phyloP scores from a whole-genome alignment of 1,140 invertebrate genomes.

The Pararge aegeria region DNA sequence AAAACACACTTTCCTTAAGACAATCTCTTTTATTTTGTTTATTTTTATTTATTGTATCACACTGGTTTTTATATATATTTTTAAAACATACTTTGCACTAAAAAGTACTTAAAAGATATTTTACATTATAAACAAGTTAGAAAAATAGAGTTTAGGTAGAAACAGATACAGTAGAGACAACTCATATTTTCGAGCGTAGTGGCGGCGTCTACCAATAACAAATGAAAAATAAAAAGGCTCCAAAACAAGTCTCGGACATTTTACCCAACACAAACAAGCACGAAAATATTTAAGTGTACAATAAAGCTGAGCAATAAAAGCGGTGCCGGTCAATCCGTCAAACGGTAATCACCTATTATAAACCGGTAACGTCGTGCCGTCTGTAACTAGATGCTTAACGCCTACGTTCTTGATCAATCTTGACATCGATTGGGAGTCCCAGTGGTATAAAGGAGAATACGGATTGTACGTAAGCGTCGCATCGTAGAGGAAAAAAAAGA shows the following conservation, averaged over 20 bases:
- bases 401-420: constrained; percentile 23
- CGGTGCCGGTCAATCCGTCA: constrained; percentile 33
- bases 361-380: constrained; percentile 20
- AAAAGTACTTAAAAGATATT: no score
- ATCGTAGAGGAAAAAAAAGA: no score
- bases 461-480: background rate
- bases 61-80: no score
- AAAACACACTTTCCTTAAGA: no score
- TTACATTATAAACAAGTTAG: no score
- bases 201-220: background rate
- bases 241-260: background rate
- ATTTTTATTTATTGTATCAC: no score
- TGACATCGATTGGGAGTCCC: constrained; percentile 19
- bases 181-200: no score
- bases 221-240: background rate
- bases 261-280: constrained; percentile 10
- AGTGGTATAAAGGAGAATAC: background rate
- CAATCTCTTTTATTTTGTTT: no score
- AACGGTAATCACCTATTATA: constrained; percentile 35
- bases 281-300: constrained; percentile 23
- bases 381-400: constrained; percentile 15
- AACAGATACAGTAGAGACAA: no score
- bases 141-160: no score
- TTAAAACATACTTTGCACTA: no score
- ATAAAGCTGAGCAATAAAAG: constrained; percentile 24